These are phyloP conservation scores for Lutjanus campechanus DNA, from an alignment of 2,797 vertebrate genomes.

Conservation along the genomic window DNA sequence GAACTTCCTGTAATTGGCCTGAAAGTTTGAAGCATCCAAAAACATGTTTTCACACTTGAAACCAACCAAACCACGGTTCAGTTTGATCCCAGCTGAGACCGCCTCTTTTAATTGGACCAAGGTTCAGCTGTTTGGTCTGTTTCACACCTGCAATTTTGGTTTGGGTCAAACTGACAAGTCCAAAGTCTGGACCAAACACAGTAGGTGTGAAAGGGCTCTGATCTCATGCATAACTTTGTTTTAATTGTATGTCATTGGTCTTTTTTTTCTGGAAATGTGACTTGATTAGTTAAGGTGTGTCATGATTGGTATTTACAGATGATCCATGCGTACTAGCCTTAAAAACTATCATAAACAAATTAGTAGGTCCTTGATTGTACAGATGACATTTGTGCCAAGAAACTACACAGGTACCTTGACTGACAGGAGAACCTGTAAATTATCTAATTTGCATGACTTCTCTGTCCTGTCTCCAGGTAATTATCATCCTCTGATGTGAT, in stretches of 20 bases:
- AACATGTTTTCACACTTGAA: too few species aligned
- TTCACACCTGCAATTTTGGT: too few species aligned
- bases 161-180: too few species aligned
- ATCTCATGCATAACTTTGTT: background rate
- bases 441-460: slow-evolving; percentile 60
- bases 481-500: slow-evolving; percentile 68
- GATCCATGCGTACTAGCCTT: background rate
- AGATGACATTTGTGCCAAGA: slow-evolving; percentile 28
- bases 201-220: too few species aligned
- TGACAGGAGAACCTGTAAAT: slow-evolving; percentile 49
- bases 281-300: background rate
- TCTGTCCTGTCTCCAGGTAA: slow-evolving; percentile 50
- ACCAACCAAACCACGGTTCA: too few species aligned
- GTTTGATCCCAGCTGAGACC: too few species aligned
- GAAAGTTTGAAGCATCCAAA: too few species aligned
- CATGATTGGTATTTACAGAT: background rate
- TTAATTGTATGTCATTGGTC: too few species aligned
- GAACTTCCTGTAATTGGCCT: too few species aligned
- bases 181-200: too few species aligned
- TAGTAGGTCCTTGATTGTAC: slow-evolving; percentile 8
- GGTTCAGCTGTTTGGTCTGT: too few species aligned
- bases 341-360: slow-evolving; percentile 19
- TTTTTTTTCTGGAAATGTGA: background rate
- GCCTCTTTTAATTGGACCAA: too few species aligned
- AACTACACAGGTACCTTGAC: slow-evolving; percentile 12